Conservation (phyloP, 2,113 vertebrate genomes). For the Australoheros scitulus region DNA sequence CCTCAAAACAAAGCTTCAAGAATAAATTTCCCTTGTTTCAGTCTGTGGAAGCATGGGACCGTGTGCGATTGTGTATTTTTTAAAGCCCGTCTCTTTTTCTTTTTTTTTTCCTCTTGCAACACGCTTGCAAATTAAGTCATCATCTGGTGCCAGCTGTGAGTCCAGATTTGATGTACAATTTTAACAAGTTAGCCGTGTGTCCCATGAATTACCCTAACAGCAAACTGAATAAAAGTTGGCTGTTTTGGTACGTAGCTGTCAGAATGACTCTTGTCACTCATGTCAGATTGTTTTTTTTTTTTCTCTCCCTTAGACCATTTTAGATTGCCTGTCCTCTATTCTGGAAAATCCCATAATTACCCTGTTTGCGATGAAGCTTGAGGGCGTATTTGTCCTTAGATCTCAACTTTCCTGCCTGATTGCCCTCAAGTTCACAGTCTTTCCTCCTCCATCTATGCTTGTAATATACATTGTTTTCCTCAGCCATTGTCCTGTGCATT, state of each 20-base stretch:
- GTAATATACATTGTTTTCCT: slow-evolving; percentile 77
- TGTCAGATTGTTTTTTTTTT: slow-evolving; percentile 56
- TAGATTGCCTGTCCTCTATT: slow-evolving; percentile 64
- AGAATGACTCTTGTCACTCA: slow-evolving; percentile 72
- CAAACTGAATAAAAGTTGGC: slow-evolving; percentile 71
- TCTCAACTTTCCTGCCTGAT: slow-evolving; percentile 73
- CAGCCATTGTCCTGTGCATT: slow-evolving; percentile 69
- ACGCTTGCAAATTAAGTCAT: slow-evolving; percentile 56
- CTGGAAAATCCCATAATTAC: slow-evolving; percentile 73
- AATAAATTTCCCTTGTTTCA: slow-evolving; percentile 64
- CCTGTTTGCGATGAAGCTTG: slow-evolving; percentile 74
- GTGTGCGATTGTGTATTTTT: slow-evolving; percentile 19
- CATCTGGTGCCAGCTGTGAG: slow-evolving; percentile 66
- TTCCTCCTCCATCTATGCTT: slow-evolving; percentile 72
- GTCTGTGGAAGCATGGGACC: slow-evolving; percentile 12
- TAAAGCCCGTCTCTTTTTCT: not conserved
- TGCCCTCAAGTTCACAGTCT: slow-evolving; percentile 74
- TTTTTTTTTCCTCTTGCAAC: slow-evolving; percentile 29
- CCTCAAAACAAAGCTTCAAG: slow-evolving; percentile 57
- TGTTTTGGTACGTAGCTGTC: slow-evolving; percentile 72
- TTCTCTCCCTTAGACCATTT: slow-evolving; percentile 63
- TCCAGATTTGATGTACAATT: slow-evolving; percentile 73
- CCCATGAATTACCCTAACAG: slow-evolving; percentile 65
- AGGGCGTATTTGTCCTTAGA: slow-evolving; percentile 76
- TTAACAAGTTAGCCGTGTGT: slow-evolving; percentile 68